phyloP scores from a whole-genome alignment of 1,140 invertebrate genomes.

The Brachionus asplanchnoidis region DNA sequence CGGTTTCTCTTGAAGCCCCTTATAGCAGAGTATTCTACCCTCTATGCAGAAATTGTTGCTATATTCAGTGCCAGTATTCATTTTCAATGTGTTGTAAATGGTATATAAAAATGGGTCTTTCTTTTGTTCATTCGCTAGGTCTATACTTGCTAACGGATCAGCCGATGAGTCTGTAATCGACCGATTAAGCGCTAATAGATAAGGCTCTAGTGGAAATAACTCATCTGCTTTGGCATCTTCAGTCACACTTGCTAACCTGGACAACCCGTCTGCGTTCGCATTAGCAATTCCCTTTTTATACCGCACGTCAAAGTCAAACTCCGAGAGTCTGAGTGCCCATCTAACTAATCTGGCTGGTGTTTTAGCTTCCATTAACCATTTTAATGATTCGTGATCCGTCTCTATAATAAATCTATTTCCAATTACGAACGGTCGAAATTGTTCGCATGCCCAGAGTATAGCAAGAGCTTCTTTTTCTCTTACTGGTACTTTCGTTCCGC shows the following conservation, averaged over 20 bases:
- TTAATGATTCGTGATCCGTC: no score
- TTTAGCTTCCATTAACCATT: no score
- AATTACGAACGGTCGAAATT: slow-evolving; percentile 41
- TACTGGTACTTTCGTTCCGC: slow-evolving; percentile 45
- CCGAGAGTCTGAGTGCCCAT: slow-evolving; percentile 59
- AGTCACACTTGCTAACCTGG: slow-evolving; percentile 24
- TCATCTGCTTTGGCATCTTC: no score
- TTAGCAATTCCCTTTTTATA: slow-evolving; percentile 53
- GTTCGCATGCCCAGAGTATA: slow-evolving; percentile 44
- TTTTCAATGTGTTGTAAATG: neutral
- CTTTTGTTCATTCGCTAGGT: neutral
- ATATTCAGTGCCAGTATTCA: no score
- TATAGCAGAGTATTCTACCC: no score
- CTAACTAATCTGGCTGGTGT: slow-evolving; percentile 46
- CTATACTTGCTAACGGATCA: neutral
- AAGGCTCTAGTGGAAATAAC: neutral
- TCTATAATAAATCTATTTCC: no score
- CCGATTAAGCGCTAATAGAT: neutral
- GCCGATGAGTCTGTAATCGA: no score
- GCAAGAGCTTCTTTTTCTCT: slow-evolving; percentile 46
- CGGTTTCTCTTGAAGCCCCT: no score
- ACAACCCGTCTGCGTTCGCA: slow-evolving; percentile 50
- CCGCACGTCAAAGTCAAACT: slow-evolving; percentile 56
- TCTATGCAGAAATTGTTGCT: no score
- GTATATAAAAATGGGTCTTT: neutral